phyloP scores from a whole-genome alignment of 2,888 invertebrate genomes.

The Anthoptus insignis region DNA sequence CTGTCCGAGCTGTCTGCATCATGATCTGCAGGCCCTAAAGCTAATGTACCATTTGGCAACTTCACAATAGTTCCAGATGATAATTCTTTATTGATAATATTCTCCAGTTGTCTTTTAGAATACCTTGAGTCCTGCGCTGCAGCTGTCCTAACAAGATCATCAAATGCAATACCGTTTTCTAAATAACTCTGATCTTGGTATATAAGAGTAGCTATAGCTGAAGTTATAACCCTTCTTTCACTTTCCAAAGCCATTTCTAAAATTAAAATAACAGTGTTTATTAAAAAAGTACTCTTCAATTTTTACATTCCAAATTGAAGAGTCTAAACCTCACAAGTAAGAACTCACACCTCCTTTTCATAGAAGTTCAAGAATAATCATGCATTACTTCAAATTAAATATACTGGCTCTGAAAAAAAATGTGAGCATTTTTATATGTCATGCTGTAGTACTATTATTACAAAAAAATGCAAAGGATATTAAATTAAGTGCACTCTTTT shows the following conservation, averaged over 20 bases:
- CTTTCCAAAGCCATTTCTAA: slow-evolving; percentile 80
- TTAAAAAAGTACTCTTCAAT: background rate
- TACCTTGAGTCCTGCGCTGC: slow-evolving; percentile 89
- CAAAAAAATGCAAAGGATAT: too few species aligned
- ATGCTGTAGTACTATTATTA: slow-evolving; percentile 3
- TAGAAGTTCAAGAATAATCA: slow-evolving; percentile 36
- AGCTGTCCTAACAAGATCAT: slow-evolving; percentile 89
- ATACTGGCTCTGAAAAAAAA: slow-evolving; percentile 36
- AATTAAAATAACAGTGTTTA: slow-evolving; percentile 41
- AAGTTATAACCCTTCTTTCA: slow-evolving; percentile 87
- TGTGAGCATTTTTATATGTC: slow-evolving; percentile 19
- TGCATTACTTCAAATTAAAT: slow-evolving; percentile 41
- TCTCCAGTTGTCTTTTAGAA: slow-evolving; percentile 88
- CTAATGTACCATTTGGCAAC: slow-evolving; percentile 90
- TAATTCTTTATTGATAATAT: slow-evolving; percentile 90
- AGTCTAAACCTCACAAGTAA: slow-evolving; percentile 5
- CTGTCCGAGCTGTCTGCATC: slow-evolving; percentile 86
- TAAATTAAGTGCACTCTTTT: too few species aligned
- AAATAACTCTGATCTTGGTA: slow-evolving; percentile 91
- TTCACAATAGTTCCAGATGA: slow-evolving; percentile 89
- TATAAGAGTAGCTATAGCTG: slow-evolving; percentile 90
- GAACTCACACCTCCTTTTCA: slow-evolving; percentile 26
- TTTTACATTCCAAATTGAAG: background rate
- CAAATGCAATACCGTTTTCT: slow-evolving; percentile 90
- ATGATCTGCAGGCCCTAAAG: slow-evolving; percentile 88